Base-by-base conservation (phyloP, 2,888 invertebrate genomes). In the Coelogynopora nodosa region DNA sequence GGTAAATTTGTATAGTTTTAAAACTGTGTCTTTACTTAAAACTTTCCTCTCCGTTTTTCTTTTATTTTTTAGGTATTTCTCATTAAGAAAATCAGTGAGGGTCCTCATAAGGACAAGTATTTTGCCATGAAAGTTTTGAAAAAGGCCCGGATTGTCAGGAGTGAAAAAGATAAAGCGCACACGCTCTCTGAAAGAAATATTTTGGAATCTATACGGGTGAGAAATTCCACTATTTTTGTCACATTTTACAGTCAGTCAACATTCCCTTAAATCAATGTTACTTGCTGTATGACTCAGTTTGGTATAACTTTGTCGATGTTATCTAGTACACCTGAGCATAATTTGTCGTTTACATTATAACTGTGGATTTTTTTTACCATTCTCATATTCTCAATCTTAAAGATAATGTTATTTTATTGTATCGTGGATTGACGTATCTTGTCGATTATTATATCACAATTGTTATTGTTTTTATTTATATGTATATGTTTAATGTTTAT, bases 161-260 rank as follows among this genome's bases (percentile, higher is more conserved):
- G 98, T 93, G 97, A 98, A 93, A 99, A 99, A 93, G 99, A 99
- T 92, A 98, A 98, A 88, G 99, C 98, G 88, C 99, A 99, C 92
- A 99, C 99, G 89, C 97, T 97, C 93, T 98, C 99, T 88, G 99
- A 99, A 93, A 94, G 99, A 91, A 87, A 87, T 82, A 87, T 87
- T 31, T 49, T 87, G 26, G 87, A 87, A 81, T 80, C 81, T 10
- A 86, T 86, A 74, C 86, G 30, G 0, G 84, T 84, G 31, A 74
- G 1, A 10, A n/a, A n/a, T n/a, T n/a, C n/a, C n/a, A n/a, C n/a
- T n/a, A 27, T 74, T 26, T 81, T 81, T 26, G 18, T 81, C 23
- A n/a, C 81, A 26, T 18, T 18, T 81, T 13, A 26, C 26, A n/a
- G 26, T n/a, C 13, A n/a, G n/a, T n/a, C n/a, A n/a, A n/a, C n/a